Base-by-base conservation (phyloP, 2,113 vertebrate species). In the Myodes glareolus region DNA sequence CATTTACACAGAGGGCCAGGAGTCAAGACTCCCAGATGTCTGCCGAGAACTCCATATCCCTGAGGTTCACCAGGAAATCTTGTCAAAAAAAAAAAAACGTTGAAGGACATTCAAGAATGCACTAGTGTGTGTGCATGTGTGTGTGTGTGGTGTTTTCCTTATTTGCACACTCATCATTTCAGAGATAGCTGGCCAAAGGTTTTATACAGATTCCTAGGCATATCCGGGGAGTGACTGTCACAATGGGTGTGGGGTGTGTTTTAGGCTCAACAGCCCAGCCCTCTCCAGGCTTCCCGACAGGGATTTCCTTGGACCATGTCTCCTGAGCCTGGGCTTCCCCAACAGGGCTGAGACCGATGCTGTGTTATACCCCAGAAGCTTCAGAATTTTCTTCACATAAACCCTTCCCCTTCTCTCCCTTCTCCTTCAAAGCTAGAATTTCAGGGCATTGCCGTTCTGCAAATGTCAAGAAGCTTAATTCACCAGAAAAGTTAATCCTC, bases 401-500 rank as follows among this genome's bases (percentile, higher is more conserved):
- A 27, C 91, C 94, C 23, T 50, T 81, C 70, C 67, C 81, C 45
- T 58, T 70, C 78, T 12, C 50, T 77, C 52, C 47, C n/a, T 85
- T 63, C 31, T 87, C 91, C 75, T 92, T 92, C 88, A 75, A 77
- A 82, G 94, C 92, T 90, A 73, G 88, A 81, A 94, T 94, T 42
- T 58, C 96, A 78, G 68, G 67, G 97, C 88, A 72, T 72, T 50
- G 92, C 61, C 27, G 82, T 27, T 52, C 90, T 80, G 73, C 75
- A 78, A 76, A 93, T 72, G 84, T 86, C 94, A 90, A 88, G 72
- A 90, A 82, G 88, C 90, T 47, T 72, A 86, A 80, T 92, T 95
- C 96, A 82, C 72, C 67, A 42, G 96, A 91, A 96, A 97, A 98
- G 97, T 97, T 96, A 93, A 97, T 92, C 91, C 94, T 86, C 50